Percentiles rank a stretch among this genome's conserved stretches.
Evolutionary conservation across 2,888 invertebrate genomes (phyloP).

Genomic region (Meliscaeva auricollis): DNA sequence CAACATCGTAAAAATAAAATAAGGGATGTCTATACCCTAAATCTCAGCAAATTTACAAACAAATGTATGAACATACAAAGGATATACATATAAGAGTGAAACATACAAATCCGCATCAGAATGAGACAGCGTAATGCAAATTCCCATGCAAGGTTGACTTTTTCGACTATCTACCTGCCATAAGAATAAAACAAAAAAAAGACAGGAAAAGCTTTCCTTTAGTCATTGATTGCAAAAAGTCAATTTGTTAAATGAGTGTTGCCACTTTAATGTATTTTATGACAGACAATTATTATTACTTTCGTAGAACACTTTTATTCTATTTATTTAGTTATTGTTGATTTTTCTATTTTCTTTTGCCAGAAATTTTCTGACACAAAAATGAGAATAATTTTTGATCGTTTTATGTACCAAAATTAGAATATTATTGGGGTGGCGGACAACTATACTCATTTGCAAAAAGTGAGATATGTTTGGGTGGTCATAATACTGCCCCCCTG

Average conservation of each 20-base stretch:
- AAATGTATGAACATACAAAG: neutral
- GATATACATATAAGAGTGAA: neutral
- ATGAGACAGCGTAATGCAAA: conserved; percentile 33
- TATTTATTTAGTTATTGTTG: too few species aligned
- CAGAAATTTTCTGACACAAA: too few species aligned
- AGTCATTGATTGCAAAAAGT: conserved; percentile 28
- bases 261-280: conserved; percentile 6
- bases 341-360: too few species aligned
- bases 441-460: too few species aligned
- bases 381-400: too few species aligned
- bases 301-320: too few species aligned
- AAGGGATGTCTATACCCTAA: conserved; percentile 40
- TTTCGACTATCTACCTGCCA: neutral
- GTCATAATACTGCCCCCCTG: too few species aligned
- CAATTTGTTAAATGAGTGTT: conserved; percentile 16
- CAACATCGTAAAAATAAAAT: conserved; percentile 6
- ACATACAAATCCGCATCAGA: conserved; percentile 3
- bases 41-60: conserved; percentile 55
- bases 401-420: too few species aligned
- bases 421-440: too few species aligned
- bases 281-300: neutral
- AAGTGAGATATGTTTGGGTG: too few species aligned
- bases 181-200: neutral
- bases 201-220: conserved; percentile 37
- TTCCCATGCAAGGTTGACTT: conserved; percentile 20